Percentiles rank a stretch among this genome's conserved stretches.
Evolutionary conservation across 2,797 vertebrate genomes (phyloP).

Genomic region (Neosilurus mollespiculum): DNA sequence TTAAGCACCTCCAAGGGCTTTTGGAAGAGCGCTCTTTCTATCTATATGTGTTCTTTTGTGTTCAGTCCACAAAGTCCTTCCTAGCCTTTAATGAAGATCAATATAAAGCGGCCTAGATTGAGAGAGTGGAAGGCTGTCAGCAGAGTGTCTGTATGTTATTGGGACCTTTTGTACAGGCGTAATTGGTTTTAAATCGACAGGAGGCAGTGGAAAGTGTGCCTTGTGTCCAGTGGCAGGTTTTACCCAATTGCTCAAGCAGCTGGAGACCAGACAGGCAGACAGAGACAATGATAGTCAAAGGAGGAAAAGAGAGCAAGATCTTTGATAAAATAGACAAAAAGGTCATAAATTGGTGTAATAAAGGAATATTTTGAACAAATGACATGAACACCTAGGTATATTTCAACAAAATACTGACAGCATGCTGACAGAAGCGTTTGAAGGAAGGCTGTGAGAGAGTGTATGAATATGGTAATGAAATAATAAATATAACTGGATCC

Average conservation of each 20-base stretch:
- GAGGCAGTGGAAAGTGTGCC: conserved; percentile 30
- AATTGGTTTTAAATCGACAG: conserved; percentile 53
- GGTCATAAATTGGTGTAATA: conserved; percentile 41
- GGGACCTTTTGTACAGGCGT: conserved; percentile 42
- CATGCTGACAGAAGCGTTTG: not conserved
- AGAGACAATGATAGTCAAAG: conserved; percentile 21
- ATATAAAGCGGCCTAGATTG: conserved; percentile 19
- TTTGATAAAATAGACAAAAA: conserved; percentile 39
- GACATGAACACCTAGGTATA: not conserved
- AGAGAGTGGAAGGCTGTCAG: conserved; percentile 5
- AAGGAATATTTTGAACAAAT: conserved; percentile 28
- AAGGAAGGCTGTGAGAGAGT: conserved; percentile 23
- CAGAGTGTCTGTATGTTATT: conserved; percentile 1
- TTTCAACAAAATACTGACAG: conserved; percentile 6
- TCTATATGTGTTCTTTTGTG: conserved; percentile 2
- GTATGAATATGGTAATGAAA: conserved; percentile 31
- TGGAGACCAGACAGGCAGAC: not conserved
- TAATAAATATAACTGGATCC: conserved; percentile 47
- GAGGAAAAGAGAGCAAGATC: conserved; percentile 31
- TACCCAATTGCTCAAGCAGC: conserved; percentile 28
- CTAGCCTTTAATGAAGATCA: conserved; percentile 30
- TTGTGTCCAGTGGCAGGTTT: conserved; percentile 26
- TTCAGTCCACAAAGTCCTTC: conserved; percentile 21
- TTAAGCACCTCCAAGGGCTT: conserved; percentile 20
- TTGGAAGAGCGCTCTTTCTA: not conserved